Percentiles rank a stretch among this genome's conserved stretches.
Conservation (phyloP, 1,140 invertebrate genomes). For the Drosophila lacteicornis region DNA sequence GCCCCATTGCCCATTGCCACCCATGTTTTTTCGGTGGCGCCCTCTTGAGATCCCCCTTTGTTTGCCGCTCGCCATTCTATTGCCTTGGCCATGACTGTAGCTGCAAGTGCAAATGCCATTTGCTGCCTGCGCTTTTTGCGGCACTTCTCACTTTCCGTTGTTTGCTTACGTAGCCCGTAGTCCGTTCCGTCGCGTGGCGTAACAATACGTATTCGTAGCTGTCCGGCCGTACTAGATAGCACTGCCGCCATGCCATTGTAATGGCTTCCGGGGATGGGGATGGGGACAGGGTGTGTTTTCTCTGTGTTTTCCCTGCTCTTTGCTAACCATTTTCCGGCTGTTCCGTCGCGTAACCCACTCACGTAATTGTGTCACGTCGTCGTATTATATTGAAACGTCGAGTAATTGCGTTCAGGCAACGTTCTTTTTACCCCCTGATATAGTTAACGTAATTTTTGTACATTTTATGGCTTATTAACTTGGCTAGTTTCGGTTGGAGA, state of each 20-base stretch:
- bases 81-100: constrained; percentile 39
- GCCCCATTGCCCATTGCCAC: too few relatives aligned
- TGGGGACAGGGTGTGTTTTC: background rate
- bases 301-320: background rate
- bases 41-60: constrained; percentile 1
- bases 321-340: constrained; percentile 11
- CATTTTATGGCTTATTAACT: constrained; percentile 25
- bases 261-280: constrained; percentile 7
- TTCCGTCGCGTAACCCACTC: constrained; percentile 34
- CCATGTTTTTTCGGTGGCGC: background rate
- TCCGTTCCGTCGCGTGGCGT: constrained; percentile 13
- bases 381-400: constrained; percentile 41
- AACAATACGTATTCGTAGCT: constrained; percentile 23
- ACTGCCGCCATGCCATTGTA: constrained; percentile 7
- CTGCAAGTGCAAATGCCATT: constrained; percentile 34
- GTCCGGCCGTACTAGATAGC: constrained; percentile 34
- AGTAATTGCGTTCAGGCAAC: constrained; percentile 20
- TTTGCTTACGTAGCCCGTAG: constrained; percentile 33
- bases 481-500: background rate
- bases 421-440: background rate
- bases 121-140: constrained; percentile 41
- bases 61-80: constrained; percentile 1
- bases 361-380: constrained; percentile 47
- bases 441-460: constrained; percentile 28
- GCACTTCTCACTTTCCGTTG: constrained; percentile 54